Evolutionary conservation across 2,888 invertebrate genomes (phyloP).

Genomic region (Zygothrica quintamaculata): DNA sequence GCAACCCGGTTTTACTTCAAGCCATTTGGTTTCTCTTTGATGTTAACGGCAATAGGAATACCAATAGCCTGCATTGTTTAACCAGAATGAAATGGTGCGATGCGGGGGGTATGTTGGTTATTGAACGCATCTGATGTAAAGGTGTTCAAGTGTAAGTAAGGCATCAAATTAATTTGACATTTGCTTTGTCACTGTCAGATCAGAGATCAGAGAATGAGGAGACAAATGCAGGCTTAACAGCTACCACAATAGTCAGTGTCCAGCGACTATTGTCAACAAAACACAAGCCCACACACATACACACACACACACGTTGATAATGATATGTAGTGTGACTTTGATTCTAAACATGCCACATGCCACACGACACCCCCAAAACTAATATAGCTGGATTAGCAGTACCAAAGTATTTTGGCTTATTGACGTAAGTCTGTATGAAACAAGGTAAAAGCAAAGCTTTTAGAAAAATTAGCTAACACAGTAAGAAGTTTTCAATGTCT

Average conservation of each 20-base stretch:
- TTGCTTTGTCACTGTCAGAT: conserved; percentile 74
- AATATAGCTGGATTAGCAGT: too few relatives aligned
- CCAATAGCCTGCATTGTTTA: conserved; percentile 14
- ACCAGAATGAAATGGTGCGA: neutral
- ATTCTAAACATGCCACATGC: neutral
- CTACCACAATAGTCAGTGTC: conserved; percentile 19
- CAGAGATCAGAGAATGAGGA: conserved; percentile 39
- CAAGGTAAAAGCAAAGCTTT: conserved; percentile 38
- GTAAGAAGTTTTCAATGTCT: conserved; percentile 8
- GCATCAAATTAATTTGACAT: conserved; percentile 79
- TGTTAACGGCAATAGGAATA: conserved; percentile 51
- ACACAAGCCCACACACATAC: conserved; percentile 6
- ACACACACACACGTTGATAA: conserved; percentile 32
- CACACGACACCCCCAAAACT: too few relatives aligned
- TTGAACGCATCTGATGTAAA: conserved; percentile 28
- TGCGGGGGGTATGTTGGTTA: neutral
- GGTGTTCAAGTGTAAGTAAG: conserved; percentile 64
- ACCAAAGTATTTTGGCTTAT: conserved; percentile 55
- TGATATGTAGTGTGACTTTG: conserved; percentile 39
- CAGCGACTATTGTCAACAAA: conserved; percentile 32
- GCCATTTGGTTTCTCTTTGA: conserved; percentile 53
- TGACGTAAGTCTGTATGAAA: conserved; percentile 50
- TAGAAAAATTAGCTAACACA: conserved; percentile 46
- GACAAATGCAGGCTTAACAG: conserved; percentile 23
- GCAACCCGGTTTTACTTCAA: conserved; percentile 13